Percentiles rank a stretch among this genome's conserved stretches.
Evolutionary conservation across 2,888 invertebrate species (phyloP).

Genomic region (Microctonus hyperodae): DNA sequence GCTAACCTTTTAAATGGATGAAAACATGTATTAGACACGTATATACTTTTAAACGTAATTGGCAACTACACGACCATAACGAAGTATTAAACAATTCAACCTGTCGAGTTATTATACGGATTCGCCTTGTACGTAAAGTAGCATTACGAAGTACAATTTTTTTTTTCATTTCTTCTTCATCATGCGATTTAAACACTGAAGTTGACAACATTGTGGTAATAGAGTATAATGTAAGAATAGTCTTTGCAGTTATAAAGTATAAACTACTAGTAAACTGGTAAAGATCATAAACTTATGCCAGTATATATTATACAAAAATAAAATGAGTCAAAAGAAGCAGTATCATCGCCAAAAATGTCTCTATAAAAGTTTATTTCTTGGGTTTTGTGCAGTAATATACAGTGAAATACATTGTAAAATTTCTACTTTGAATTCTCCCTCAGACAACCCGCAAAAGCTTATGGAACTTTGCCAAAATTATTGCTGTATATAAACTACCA

Average conservation of each 20-base stretch:
- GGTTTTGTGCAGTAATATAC: not conserved
- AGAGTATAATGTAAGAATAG: too few relatives aligned
- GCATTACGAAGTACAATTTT: too few relatives aligned
- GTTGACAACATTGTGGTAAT: too few relatives aligned
- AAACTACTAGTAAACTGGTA: too few relatives aligned
- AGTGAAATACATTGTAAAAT: constrained; percentile 25
- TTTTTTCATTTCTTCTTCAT: too few relatives aligned
- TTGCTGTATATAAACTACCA: constrained; percentile 35
- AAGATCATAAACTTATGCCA: too few relatives aligned
- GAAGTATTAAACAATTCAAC: not conserved
- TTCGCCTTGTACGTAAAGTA: too few relatives aligned
- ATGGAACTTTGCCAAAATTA: constrained; percentile 37
- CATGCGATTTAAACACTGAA: too few relatives aligned
- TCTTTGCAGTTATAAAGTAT: too few relatives aligned
- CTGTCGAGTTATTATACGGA: not conserved
- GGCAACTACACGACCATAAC: not conserved
- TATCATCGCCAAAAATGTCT: too few relatives aligned
- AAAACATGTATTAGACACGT: not conserved
- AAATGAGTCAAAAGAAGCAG: not conserved
- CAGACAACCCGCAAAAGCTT: constrained; percentile 31
- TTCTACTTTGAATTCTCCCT: constrained; percentile 26
- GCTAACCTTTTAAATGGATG: not conserved
- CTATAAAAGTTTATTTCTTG: not conserved
- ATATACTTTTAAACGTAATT: not conserved
- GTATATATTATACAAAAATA: too few relatives aligned